phyloP scores from a whole-genome alignment of 2,113 vertebrate genomes.

The Ovis canadensis region DNA sequence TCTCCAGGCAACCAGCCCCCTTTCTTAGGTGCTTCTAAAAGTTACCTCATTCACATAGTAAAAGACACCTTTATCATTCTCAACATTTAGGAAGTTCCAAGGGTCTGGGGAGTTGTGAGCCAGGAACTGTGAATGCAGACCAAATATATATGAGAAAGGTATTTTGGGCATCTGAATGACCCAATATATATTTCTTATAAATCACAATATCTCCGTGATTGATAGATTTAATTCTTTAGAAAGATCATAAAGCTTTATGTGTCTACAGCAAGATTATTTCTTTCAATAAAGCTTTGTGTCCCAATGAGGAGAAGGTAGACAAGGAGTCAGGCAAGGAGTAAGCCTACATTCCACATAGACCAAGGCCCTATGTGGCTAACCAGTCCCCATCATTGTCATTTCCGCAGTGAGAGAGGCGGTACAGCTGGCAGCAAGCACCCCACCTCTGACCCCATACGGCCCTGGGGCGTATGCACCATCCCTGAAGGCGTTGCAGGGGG shows the following conservation, averaged over 20 bases:
- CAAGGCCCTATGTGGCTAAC: accelerated
- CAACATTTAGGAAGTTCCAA: neutral
- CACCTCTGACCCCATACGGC: accelerated
- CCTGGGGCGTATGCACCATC: neutral
- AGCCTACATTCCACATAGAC: neutral
- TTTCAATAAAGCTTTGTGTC: neutral
- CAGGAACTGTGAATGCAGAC: neutral
- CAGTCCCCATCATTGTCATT: too few relatives aligned
- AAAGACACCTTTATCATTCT: neutral
- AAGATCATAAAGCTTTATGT: neutral
- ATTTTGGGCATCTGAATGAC: neutral
- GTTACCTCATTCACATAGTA: neutral
- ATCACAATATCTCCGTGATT: neutral
- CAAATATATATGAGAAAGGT: neutral
- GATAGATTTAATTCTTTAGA: neutral
- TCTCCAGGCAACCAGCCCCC: neutral
- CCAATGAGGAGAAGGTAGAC: neutral
- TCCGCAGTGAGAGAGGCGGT: neutral
- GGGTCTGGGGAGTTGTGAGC: neutral
- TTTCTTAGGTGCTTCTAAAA: neutral
- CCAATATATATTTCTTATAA: neutral
- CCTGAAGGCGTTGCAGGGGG: neutral
- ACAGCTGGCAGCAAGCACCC: neutral
- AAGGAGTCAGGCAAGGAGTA: neutral
- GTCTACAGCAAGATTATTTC: neutral